Conservation (phyloP, 2,888 invertebrate genomes). For the Helleia helle region DNA sequence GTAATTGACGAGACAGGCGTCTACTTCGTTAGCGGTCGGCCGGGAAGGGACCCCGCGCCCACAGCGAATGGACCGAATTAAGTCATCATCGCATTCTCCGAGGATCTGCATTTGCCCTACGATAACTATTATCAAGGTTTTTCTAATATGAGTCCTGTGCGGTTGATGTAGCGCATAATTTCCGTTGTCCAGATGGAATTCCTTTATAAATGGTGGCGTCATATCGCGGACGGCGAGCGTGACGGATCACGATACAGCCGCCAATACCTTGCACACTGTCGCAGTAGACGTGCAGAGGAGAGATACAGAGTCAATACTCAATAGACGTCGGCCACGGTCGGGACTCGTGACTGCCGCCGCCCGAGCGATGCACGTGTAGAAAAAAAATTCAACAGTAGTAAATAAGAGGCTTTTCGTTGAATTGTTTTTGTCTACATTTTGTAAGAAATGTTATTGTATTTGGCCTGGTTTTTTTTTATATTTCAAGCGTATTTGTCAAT, state of each 20-base stretch:
- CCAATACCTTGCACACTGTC: slow-evolving; percentile 59
- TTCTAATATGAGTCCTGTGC: slow-evolving; percentile 5
- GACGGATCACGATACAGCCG: slow-evolving; percentile 63
- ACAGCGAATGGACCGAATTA: slow-evolving; percentile 57
- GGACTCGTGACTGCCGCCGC: too few species aligned
- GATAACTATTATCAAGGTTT: not conserved
- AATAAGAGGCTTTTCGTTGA: too few species aligned
- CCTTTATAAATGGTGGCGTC: slow-evolving; percentile 61
- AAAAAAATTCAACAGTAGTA: too few species aligned
- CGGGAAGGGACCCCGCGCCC: slow-evolving; percentile 28
- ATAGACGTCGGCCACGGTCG: too few species aligned
- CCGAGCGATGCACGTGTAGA: too few species aligned
- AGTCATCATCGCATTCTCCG: slow-evolving; percentile 56
- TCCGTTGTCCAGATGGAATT: not conserved
- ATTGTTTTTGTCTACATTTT: too few species aligned
- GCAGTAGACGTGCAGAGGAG: too few species aligned
- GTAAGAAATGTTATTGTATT: too few species aligned
- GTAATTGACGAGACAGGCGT: slow-evolving; percentile 20
- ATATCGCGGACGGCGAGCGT: slow-evolving; percentile 53
- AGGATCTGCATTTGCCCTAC: slow-evolving; percentile 37
- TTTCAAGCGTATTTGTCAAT: too few species aligned
- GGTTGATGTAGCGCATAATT: not conserved
- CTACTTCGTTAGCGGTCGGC: slow-evolving; percentile 20
- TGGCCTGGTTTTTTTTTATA: too few species aligned
- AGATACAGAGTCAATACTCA: too few species aligned